These are phyloP conservation scores for Hedychridium roseum DNA, from an alignment of 2,888 invertebrate genomes.

Conservation along the genomic window DNA sequence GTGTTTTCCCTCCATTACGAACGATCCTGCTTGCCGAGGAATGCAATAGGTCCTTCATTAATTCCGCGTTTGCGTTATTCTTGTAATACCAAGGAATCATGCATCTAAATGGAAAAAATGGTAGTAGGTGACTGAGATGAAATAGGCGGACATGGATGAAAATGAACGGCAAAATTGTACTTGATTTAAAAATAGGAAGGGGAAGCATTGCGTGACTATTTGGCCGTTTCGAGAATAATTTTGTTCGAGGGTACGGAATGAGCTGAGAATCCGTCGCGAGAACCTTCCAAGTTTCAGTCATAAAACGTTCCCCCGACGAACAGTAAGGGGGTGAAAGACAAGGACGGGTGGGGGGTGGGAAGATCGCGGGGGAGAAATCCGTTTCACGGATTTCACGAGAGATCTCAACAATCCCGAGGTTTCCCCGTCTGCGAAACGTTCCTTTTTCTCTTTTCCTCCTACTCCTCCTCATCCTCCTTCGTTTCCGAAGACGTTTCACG, in stretches of 20 bases:
- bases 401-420: constrained; percentile 29
- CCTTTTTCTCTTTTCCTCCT: constrained; percentile 2
- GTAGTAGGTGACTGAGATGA: no score
- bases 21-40: no score
- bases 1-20: no score
- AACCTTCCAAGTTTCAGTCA: constrained; percentile 32
- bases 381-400: constrained; percentile 45
- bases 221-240: constrained; percentile 37
- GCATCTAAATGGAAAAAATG: no score
- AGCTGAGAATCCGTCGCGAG: constrained; percentile 41
- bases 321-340: constrained; percentile 19
- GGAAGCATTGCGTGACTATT: no score
- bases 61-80: no score
- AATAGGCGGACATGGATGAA: no score
- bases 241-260: constrained; percentile 39
- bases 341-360: constrained; percentile 12
- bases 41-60: no score
- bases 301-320: constrained; percentile 34
- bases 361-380: constrained; percentile 34
- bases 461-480: constrained; percentile 13
- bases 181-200: no score
- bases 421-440: constrained; percentile 9
- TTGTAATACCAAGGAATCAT: no score
- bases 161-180: no score
- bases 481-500: constrained; percentile 35